phyloP scores from a whole-genome alignment of 2,888 invertebrate genomes.

The Tetranychus piercei region DNA sequence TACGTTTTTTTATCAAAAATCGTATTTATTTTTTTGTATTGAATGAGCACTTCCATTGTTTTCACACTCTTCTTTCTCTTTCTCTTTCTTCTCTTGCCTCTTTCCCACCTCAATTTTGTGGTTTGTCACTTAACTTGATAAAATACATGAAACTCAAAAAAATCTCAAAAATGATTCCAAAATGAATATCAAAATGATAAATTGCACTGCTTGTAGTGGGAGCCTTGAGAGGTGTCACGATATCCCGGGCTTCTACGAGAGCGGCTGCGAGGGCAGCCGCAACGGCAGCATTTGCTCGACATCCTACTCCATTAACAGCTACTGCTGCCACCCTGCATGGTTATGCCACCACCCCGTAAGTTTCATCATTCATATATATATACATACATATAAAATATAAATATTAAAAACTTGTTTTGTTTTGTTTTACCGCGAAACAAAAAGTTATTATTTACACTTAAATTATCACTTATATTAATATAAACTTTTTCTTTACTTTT shows the following conservation, averaged over 20 bases:
- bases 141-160: too few relatives aligned
- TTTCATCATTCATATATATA: conserved; percentile 34
- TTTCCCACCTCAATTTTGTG: not conserved
- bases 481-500: not conserved
- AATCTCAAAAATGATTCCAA: too few relatives aligned
- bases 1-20: too few relatives aligned
- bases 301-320: conserved; percentile 48
- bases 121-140: not conserved
- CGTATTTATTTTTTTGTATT: too few relatives aligned
- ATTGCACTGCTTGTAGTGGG: conserved; percentile 40
- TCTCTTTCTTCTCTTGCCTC: conserved; percentile 3
- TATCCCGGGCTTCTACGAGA: conserved; percentile 40
- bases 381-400: not conserved
- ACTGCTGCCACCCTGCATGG: conserved; percentile 53
- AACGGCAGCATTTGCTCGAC: conserved; percentile 40
- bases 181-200: too few relatives aligned
- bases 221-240: conserved; percentile 61
- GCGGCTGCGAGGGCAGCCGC: conserved; percentile 43
- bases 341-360: conserved; percentile 59
- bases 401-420: not conserved
- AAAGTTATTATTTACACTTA: not conserved
- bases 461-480: not conserved
- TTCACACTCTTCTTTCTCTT: not conserved
- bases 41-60: too few relatives aligned
- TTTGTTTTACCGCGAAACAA: not conserved